Evolutionary conservation across 2,113 vertebrate species (phyloP).

Genomic region (Stigmatopora nigra): DNA sequence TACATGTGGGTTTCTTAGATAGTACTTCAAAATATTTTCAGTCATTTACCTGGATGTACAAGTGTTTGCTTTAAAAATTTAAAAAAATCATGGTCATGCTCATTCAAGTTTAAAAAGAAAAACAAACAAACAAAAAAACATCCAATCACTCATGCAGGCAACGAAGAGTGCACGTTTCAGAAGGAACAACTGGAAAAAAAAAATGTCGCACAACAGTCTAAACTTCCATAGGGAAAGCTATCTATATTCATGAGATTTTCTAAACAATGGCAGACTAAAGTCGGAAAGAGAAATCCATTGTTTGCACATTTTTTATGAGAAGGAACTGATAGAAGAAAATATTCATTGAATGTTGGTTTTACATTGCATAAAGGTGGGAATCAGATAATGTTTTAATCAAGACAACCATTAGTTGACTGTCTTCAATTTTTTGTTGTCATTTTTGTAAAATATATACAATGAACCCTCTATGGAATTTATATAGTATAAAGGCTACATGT

Average conservation of each 20-base stretch:
- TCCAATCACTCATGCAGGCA: slow-evolving; percentile 1
- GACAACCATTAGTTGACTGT: too few relatives aligned
- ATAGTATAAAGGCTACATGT: too few relatives aligned
- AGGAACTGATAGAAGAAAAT: background rate
- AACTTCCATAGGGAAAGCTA: background rate
- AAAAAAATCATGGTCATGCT: too few relatives aligned
- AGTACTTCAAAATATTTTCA: too few relatives aligned
- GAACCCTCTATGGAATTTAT: too few relatives aligned
- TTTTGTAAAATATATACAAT: too few relatives aligned
- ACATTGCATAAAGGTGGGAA: background rate
- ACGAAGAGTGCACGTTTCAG: background rate
- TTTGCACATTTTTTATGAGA: background rate
- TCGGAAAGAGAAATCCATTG: slow-evolving; percentile 4
- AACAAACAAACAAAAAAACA: background rate
- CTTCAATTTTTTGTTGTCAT: too few relatives aligned
- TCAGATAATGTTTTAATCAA: too few relatives aligned
- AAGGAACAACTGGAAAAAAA: background rate
- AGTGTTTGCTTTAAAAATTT: too few relatives aligned
- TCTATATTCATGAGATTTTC: slow-evolving; percentile 8
- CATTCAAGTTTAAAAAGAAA: too few relatives aligned
- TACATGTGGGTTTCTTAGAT: too few relatives aligned
- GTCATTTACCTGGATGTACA: too few relatives aligned
- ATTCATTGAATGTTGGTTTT: background rate
- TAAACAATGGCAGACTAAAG: slow-evolving; percentile 3
- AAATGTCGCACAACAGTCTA: background rate